These are phyloP conservation scores for Pristionchus maxplancki DNA, from an alignment of 2,888 invertebrate genomes.

Conservation along the genomic window DNA sequence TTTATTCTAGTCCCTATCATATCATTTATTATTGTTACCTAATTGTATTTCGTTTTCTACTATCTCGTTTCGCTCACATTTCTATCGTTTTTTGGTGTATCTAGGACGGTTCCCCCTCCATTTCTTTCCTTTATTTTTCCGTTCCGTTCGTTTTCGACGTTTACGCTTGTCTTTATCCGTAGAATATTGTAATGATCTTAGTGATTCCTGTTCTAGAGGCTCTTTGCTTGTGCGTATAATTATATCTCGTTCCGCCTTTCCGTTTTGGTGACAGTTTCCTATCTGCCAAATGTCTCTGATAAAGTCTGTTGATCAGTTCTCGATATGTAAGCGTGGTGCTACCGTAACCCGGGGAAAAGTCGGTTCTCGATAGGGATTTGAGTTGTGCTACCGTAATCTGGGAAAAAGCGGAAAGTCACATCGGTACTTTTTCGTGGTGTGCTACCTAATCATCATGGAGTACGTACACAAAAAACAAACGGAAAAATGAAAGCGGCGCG, in stretches of 20 bases:
- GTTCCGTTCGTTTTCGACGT: background rate
- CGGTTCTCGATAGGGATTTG: no score
- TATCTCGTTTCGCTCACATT: background rate
- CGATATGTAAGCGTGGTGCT: no score
- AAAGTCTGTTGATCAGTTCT: background rate
- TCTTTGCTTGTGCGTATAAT: background rate
- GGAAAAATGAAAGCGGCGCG: no score
- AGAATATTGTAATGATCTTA: background rate
- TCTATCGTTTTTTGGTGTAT: background rate
- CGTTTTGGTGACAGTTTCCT: background rate
- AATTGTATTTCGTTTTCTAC: constrained; percentile 16
- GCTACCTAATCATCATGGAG: no score
- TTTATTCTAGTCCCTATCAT: background rate
- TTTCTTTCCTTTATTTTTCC: background rate
- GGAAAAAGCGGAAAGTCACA: no score
- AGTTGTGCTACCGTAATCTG: no score
- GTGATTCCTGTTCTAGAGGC: background rate
- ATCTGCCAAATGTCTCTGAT: background rate
- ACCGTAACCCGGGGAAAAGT: no score
- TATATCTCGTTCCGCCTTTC: background rate
- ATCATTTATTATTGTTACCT: background rate
- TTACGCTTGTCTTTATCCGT: background rate
- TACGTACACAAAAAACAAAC: no score
- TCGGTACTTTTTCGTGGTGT: no score
- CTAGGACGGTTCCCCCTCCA: background rate